phyloP scores from a whole-genome alignment of 2,797 vertebrate species.

The Eulemur coronatus region DNA sequence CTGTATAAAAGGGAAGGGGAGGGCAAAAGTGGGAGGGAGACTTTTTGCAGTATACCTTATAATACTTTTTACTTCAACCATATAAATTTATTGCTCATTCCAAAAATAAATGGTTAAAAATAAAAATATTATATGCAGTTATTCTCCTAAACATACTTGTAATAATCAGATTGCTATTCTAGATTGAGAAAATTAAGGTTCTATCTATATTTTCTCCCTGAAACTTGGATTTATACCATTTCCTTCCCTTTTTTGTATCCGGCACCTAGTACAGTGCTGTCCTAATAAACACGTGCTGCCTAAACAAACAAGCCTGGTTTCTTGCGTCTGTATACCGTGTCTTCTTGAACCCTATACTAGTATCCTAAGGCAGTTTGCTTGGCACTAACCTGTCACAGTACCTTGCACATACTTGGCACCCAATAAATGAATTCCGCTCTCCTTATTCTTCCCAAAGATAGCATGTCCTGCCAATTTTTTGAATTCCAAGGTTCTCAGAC shows the following conservation, averaged over 20 bases:
- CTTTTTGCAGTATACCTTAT: background rate
- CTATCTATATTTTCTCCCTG: constrained; percentile 16
- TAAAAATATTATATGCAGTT: background rate
- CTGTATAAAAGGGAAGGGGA: background rate
- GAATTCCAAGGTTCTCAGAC: background rate
- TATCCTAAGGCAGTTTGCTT: background rate
- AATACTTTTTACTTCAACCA: constrained; percentile 2
- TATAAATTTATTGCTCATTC: background rate
- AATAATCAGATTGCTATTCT: constrained; percentile 20
- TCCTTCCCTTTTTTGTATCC: constrained; percentile 1
- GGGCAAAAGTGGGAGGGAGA: background rate
- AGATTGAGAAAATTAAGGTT: background rate
- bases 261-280: background rate
- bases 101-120: constrained; percentile 48
- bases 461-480: background rate
- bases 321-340: background rate
- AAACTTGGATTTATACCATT: background rate
- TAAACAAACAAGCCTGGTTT: background rate
- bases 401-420: background rate
- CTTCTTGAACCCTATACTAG: background rate
- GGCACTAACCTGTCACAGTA: background rate
- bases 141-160: constrained; percentile 15
- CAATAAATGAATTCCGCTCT: constrained; percentile 13
- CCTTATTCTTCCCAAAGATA: constrained; percentile 15
- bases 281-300: background rate